Evolutionary conservation across 1,140 invertebrate species (phyloP).

Genomic region (Artemia franciscana): DNA sequence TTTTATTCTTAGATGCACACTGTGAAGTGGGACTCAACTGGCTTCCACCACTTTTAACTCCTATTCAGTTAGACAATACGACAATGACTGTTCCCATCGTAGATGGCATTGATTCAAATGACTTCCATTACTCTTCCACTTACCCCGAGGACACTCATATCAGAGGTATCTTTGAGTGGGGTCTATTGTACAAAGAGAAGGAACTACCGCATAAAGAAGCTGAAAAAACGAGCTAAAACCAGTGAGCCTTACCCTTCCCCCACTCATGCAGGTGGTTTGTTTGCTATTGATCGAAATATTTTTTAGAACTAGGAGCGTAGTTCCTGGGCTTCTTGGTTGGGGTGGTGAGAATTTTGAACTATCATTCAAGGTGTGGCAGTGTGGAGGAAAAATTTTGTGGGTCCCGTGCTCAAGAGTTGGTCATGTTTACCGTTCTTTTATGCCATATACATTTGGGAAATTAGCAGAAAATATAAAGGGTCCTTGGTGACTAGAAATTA

Average conservation of each 20-base stretch:
- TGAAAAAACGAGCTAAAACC: constrained; percentile 41
- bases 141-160: constrained; percentile 40
- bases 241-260: constrained; percentile 57
- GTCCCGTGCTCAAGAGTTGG: constrained; percentile 94
- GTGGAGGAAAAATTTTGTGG: constrained; percentile 91
- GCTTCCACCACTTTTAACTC: constrained; percentile 79
- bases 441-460: constrained; percentile 89
- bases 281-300: constrained; percentile 92
- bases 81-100: constrained; percentile 95
- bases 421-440: constrained; percentile 89
- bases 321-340: constrained; percentile 80
- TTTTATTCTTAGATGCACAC: constrained; percentile 89
- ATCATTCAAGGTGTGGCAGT: constrained; percentile 97
- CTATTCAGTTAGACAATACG: constrained; percentile 63
- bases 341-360: constrained; percentile 93
- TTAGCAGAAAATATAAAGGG: constrained; percentile 67
- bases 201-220: constrained; percentile 65
- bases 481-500: constrained; percentile 91
- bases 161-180: constrained; percentile 91
- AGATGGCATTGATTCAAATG: constrained; percentile 86
- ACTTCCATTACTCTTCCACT: constrained; percentile 78
- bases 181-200: constrained; percentile 96
- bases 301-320: constrained; percentile 87
- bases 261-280: constrained; percentile 84
- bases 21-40: constrained; percentile 86